Base-by-base conservation (phyloP, 2,113 vertebrate genomes). In the Mixornis gularis region DNA sequence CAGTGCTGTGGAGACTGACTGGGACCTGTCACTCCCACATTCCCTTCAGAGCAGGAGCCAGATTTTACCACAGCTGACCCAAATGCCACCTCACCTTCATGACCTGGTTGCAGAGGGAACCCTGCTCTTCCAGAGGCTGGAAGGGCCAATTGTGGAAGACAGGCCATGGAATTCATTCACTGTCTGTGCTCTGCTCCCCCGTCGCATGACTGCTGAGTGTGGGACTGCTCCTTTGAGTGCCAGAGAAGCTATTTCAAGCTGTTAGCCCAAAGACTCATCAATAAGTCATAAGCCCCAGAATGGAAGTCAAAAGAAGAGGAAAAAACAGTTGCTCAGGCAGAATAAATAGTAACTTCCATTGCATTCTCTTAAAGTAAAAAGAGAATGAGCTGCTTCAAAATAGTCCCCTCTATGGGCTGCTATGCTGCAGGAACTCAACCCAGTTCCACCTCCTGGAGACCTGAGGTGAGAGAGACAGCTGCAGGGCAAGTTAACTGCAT, bases 261-360 rank as follows among this genome's bases (percentile, higher is more conserved):
- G 81, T 92, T 90, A 96, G 93, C 93, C 92, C 74, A 79, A 92
- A 95, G 95, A 94, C 85, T 96, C 94, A 96, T 96, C 94, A 96
- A 91, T 97, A 95, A 97, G 85, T 95, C 96, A 97, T 96, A 93
- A 93, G 81, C 19, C 93, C 72, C 86, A 83, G 81, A 93, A 94
- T 77, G 79, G 84, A 97, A 94, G 93, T 94, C 90, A 87, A 87
- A 82, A 89, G 71, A 77, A 92, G 56, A 74, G 76, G 81, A 93
- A 94, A 83, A 83, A 95, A 74, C 88, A 94, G 90, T 95, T 91
- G 90, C 74, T 94, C 74, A 87, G 44, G 81, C 64, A 95, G 93
- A 96, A 96, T 92, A 95, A 96, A 95, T 94, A 96, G 94, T 63
- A 95, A 80, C 87, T 85, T 89, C 52, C 82, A 87, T 52, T 46